phyloP scores from a whole-genome alignment of 2,888 invertebrate species.

The Bombyx huttoni region DNA sequence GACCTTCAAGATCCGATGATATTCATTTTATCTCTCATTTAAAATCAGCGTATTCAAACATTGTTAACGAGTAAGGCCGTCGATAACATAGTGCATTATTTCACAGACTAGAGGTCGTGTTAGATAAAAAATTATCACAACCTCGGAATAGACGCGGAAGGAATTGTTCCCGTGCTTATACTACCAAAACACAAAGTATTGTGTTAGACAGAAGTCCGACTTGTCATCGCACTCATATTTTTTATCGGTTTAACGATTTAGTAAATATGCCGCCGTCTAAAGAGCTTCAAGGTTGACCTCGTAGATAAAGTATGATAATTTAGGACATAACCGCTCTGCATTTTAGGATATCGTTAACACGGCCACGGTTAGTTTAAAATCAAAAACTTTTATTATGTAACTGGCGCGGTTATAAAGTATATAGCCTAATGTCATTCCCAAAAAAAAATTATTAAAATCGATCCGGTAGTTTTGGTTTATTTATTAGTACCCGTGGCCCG shows the following conservation, averaged over 20 bases:
- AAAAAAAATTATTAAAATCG: too few species aligned
- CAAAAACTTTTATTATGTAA: not conserved
- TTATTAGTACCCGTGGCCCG: too few species aligned
- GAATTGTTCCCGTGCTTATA: constrained; percentile 31
- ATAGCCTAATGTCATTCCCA: too few species aligned
- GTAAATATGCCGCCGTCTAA: constrained; percentile 52
- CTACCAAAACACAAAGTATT: constrained; percentile 34
- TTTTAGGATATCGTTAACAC: constrained; percentile 31
- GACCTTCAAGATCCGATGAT: not conserved
- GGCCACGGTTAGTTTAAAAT: constrained; percentile 5
- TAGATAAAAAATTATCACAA: constrained; percentile 47
- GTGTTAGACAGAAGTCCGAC: constrained; percentile 11
- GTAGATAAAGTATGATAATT: constrained; percentile 63
- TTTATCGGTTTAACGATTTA: constrained; percentile 37
- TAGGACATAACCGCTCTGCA: constrained; percentile 39
- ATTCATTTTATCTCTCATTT: constrained; percentile 1
- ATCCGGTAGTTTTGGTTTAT: too few species aligned
- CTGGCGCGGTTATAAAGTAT: too few species aligned
- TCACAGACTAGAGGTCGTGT: constrained; percentile 32
- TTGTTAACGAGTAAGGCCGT: constrained; percentile 35
- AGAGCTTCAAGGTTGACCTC: constrained; percentile 64
- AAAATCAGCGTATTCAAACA: constrained; percentile 11
- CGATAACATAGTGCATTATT: constrained; percentile 45
- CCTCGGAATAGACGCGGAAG: constrained; percentile 57
- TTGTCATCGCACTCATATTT: constrained; percentile 20